Evolutionary conservation across 2,113 vertebrate species (phyloP).

Genomic region (Eubucco bourcierii): DNA sequence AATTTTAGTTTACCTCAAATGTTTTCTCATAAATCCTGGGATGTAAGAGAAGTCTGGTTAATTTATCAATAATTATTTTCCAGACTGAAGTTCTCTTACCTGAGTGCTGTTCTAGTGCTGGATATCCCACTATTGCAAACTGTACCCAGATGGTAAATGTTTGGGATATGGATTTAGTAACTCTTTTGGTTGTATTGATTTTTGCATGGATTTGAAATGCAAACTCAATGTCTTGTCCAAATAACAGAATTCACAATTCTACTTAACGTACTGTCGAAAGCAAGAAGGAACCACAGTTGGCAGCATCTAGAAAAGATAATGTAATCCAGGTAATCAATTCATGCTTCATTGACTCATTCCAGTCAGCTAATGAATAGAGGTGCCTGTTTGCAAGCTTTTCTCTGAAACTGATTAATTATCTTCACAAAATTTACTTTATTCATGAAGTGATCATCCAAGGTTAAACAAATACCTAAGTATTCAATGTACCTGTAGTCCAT

Average conservation of each 20-base stretch:
- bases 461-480: conserved; percentile 54
- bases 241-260: conserved; percentile 44
- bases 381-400: conserved; percentile 13
- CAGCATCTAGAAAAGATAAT: conserved; percentile 46
- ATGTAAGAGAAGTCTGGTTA: background rate
- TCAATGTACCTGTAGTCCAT: conserved; percentile 19
- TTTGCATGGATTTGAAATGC: conserved; percentile 38
- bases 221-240: conserved; percentile 15
- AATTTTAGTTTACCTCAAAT: background rate
- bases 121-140: background rate
- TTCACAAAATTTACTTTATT: conserved; percentile 59
- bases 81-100: background rate
- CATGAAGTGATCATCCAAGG: conserved; percentile 26
- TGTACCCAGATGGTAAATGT: background rate
- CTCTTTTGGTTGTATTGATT: conserved; percentile 14
- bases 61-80: background rate
- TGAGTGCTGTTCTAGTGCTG: background rate
- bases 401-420: conserved; percentile 62
- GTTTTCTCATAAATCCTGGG: background rate
- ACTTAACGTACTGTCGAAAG: conserved; percentile 20
- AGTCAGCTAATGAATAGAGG: conserved; percentile 53
- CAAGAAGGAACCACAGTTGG: conserved; percentile 31
- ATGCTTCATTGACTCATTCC: conserved; percentile 50
- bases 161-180: background rate
- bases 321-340: conserved; percentile 62